Evolutionary conservation across 2,797 vertebrate species (phyloP).

Genomic region (Tamandua tetradactyla): DNA sequence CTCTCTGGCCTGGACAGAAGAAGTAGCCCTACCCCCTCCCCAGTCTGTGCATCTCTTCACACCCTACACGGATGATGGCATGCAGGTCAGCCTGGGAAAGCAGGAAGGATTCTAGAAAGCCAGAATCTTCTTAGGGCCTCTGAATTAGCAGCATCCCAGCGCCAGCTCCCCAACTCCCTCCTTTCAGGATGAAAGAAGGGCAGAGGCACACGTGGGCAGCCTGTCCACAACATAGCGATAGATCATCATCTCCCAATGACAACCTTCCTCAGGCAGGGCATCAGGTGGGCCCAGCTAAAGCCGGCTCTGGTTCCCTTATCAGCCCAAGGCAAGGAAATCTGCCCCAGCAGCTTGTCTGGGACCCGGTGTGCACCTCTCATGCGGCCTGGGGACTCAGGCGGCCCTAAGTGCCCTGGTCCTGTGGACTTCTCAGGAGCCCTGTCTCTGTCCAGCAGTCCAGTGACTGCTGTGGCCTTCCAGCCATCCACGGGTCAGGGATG

Average conservation of each 20-base stretch:
- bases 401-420: background rate
- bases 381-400: slow-evolving; percentile 16
- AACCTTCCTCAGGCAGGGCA: slow-evolving; percentile 66
- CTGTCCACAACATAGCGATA: slow-evolving; percentile 50
- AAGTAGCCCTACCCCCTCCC: background rate
- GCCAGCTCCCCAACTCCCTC: background rate
- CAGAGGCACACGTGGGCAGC: slow-evolving; percentile 11
- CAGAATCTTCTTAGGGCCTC: slow-evolving; percentile 62
- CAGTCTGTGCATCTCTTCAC: background rate
- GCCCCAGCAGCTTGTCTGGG: slow-evolving; percentile 6
- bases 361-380: background rate
- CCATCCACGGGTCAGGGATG: background rate
- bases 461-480: background rate
- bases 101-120: slow-evolving; percentile 12
- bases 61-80: slow-evolving; percentile 8
- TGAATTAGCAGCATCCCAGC: background rate
- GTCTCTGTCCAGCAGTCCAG: background rate
- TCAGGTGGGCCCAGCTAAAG: slow-evolving; percentile 64
- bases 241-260: slow-evolving; percentile 79
- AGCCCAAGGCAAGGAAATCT: slow-evolving; percentile 72
- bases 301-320: slow-evolving; percentile 36
- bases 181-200: slow-evolving; percentile 28
- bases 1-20: background rate
- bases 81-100: slow-evolving; percentile 8
- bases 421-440: background rate